phyloP scores from a whole-genome alignment of 35 echinoderm and acorn worm species.

The Apostichopus parvimensis region DNA sequence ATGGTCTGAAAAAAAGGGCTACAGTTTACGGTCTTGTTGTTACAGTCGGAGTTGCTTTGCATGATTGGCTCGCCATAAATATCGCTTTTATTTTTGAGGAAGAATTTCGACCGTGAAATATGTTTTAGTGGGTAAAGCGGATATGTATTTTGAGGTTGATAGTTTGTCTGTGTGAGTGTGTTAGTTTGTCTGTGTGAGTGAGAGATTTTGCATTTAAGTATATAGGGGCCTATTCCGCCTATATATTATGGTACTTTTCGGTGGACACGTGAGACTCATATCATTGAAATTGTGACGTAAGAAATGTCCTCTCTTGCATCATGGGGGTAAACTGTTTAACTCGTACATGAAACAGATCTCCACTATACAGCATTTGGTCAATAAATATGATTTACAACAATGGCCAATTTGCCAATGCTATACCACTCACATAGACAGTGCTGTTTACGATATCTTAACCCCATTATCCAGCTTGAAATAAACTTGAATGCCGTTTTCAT shows the following conservation, averaged over 20 bases:
- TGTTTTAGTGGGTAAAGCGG: background rate
- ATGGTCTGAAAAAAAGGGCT: background rate
- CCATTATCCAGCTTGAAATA: no score
- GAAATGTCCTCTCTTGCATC: no score
- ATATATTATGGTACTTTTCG: background rate
- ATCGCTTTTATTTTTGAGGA: background rate
- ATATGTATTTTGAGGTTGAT: background rate
- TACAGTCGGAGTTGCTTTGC: background rate
- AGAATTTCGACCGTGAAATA: constrained; percentile 5
- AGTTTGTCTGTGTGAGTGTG: background rate
- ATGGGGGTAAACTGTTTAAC: no score
- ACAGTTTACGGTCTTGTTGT: background rate
- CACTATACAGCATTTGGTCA: no score
- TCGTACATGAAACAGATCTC: no score
- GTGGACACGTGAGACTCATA: background rate
- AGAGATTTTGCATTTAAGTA: background rate
- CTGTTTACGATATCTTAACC: no score
- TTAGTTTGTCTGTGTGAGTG: background rate
- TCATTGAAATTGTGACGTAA: no score
- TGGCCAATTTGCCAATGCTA: no score
- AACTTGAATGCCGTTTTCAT: no score
- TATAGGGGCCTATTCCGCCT: background rate
- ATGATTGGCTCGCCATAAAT: constrained; percentile 18
- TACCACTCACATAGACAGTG: no score
- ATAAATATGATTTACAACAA: no score